phyloP scores from a whole-genome alignment of 1,140 invertebrate species.

The Reticulitermes speratus region DNA sequence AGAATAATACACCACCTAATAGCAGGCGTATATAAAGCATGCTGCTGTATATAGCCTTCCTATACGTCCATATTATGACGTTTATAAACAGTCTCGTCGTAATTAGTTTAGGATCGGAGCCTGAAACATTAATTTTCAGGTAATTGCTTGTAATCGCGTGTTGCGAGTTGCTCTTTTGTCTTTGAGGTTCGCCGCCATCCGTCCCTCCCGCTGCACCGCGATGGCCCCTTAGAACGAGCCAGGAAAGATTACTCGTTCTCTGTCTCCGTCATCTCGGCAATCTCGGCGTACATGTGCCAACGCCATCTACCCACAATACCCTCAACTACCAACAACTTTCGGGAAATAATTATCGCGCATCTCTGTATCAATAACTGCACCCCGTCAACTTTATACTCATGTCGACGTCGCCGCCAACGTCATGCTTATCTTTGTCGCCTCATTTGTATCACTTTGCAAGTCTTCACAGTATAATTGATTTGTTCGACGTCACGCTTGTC shows the following conservation, averaged over 20 bases:
- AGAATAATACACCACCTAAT: not conserved
- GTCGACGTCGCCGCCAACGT: not conserved
- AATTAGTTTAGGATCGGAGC: slow-evolving; percentile 31
- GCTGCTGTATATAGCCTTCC: not conserved
- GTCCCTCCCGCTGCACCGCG: not conserved
- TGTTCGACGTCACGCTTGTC: not conserved
- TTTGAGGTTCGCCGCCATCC: slow-evolving; percentile 30
- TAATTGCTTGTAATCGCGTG: slow-evolving; percentile 34
- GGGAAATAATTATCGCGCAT: not conserved
- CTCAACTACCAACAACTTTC: not conserved
- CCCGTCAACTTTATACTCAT: not conserved
- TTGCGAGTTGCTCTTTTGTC: slow-evolving; percentile 19
- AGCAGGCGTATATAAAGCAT: not conserved
- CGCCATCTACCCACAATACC: not conserved
- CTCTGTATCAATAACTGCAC: not conserved
- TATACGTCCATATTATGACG: not conserved
- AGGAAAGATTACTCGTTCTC: not conserved
- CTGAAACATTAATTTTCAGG: slow-evolving; percentile 33
- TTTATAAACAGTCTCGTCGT: slow-evolving; percentile 15
- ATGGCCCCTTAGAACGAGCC: not conserved
- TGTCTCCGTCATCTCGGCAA: not conserved
- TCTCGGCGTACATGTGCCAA: not conserved
- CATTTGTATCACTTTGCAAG: not conserved
- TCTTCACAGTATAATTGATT: not conserved
- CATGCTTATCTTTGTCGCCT: not conserved